Evolutionary conservation across 2,888 invertebrate species (phyloP), one percentile per base, ranked within the genome.

Genomic region (Physocephala rufipes): DNA sequence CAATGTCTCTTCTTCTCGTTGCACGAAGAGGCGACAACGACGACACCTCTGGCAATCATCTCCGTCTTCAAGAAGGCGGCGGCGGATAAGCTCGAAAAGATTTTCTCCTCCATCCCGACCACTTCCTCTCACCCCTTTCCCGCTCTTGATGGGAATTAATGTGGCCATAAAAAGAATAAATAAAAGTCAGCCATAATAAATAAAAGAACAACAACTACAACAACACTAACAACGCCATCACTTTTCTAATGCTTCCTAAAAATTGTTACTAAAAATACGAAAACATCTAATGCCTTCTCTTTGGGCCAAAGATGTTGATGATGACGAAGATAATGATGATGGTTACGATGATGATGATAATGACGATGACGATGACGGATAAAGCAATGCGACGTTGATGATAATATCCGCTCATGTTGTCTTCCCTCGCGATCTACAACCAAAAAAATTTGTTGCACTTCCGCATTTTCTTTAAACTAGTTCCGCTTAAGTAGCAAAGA

Each of bases 181-280:
- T 15, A 58, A 58, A 26, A 24, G 28, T 15, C 63, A 36, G 36
- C 36, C 36, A 36, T 9, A 36, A 36, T 36, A 36, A n/a, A n/a
- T n/a, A n/a, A n/a, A n/a, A 24, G 26, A 55, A 26, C 19, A 55
- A 26, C 55, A 2, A 15, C 26, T 24, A 26, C 55, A 55, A 26
- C 55, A 55, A 12, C 15, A 13, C n/a, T 15, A 26, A 28, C 19
- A 61, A 19, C 26, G 12, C 24, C 65, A 51, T 19, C 51, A 65
- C 26, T 28, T 51, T 49, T 15, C 24, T 47, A 19, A 64, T 15
- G 64, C 26, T 47, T 36, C 45, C 43, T 26, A 47, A 24, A 62
- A 62, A 49, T 49, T 26, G 24, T 28, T 26, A 51, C 65, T 51
- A 65, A 65, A 65, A 65, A 65, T 65, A 65, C 26, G 36, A 36